A percentile compares a stretch with the other conserved stretches of the same genome.
phyloP scores from a whole-genome alignment of 2,113 vertebrate genomes.

The Perca schrenkii region DNA sequence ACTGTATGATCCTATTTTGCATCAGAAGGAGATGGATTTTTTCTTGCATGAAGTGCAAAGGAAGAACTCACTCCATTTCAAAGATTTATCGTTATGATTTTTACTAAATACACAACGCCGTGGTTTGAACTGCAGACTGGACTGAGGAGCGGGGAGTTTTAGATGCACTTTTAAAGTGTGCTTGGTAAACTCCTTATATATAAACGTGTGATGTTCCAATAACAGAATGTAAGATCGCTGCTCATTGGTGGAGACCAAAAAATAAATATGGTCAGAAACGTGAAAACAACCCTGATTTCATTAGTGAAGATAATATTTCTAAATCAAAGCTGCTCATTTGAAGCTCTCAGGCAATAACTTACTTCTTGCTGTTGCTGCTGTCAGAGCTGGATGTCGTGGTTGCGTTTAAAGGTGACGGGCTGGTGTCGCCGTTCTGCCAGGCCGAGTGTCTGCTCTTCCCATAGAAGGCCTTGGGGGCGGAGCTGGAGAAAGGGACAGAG shows the following conservation, averaged over 20 bases:
- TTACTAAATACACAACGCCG: neutral
- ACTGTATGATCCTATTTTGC: neutral
- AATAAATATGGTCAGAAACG: neutral
- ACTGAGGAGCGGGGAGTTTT: neutral
- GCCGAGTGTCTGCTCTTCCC: constrained; percentile 82
- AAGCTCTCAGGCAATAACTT: constrained; percentile 20
- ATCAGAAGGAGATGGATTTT: neutral
- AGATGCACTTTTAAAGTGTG: neutral
- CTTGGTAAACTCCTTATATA: neutral
- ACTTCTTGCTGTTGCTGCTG: constrained; percentile 81
- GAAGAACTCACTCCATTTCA: neutral
- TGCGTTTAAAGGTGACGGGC: constrained; percentile 65
- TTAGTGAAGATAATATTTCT: neutral
- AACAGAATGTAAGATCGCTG: neutral
- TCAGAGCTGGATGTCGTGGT: constrained; percentile 65
- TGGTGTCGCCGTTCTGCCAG: constrained; percentile 83
- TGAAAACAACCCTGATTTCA: neutral
- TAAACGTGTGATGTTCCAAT: neutral
- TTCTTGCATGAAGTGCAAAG: neutral
- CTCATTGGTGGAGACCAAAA: neutral
- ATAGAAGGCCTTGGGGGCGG: constrained; percentile 90
- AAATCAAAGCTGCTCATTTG: neutral
- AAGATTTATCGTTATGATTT: neutral
- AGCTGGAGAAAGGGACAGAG: constrained; percentile 88
- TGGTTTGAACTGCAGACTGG: neutral